A percentile compares a stretch with the other conserved stretches of the same genome.
These are phyloP conservation scores for Diplazon laetatorius DNA, from an alignment of 2,888 invertebrate species.

Conservation along the genomic window DNA sequence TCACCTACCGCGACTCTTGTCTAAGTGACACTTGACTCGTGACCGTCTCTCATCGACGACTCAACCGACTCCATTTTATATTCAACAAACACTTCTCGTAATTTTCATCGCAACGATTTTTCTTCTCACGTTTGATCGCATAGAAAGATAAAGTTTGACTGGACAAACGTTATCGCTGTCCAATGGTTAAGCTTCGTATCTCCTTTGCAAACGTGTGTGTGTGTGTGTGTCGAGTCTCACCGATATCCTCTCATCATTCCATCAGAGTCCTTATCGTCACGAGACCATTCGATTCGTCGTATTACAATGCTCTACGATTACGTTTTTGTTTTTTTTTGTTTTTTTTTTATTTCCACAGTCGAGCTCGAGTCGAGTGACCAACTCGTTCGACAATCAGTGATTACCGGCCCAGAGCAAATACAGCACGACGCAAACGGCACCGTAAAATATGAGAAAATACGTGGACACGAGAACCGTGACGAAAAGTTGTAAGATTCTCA, in stretches of 20 bases:
- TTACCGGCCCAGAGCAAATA: conserved; percentile 75
- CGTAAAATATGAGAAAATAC: conserved; percentile 79
- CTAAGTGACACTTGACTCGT: conserved; percentile 42
- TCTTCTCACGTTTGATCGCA: not conserved
- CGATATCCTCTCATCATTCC: conserved; percentile 9
- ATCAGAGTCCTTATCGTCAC: conserved; percentile 42
- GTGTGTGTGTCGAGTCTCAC: too few relatives aligned
- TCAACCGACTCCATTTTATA: not conserved
- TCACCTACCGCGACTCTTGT: not conserved
- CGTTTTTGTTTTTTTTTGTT: conserved; percentile 4
- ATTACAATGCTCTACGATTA: not conserved
- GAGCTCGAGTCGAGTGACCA: conserved; percentile 27
- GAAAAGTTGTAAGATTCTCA: conserved; percentile 75
- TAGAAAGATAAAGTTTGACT: not conserved
- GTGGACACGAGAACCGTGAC: conserved; percentile 75
- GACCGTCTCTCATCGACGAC: conserved; percentile 12
- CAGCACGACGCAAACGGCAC: conserved; percentile 71
- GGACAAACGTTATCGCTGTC: conserved; percentile 8
- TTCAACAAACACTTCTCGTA: not conserved
- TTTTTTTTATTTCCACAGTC: not conserved
- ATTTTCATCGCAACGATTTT: not conserved
- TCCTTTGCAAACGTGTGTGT: not conserved
- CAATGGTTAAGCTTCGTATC: not conserved
- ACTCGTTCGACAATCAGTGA: conserved; percentile 59
- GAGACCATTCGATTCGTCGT: conserved; percentile 15